A percentile compares a stretch with the other conserved stretches of the same genome.
phyloP scores from a whole-genome alignment of 2,888 invertebrate genomes.

The Steinernema scapterisci region DNA sequence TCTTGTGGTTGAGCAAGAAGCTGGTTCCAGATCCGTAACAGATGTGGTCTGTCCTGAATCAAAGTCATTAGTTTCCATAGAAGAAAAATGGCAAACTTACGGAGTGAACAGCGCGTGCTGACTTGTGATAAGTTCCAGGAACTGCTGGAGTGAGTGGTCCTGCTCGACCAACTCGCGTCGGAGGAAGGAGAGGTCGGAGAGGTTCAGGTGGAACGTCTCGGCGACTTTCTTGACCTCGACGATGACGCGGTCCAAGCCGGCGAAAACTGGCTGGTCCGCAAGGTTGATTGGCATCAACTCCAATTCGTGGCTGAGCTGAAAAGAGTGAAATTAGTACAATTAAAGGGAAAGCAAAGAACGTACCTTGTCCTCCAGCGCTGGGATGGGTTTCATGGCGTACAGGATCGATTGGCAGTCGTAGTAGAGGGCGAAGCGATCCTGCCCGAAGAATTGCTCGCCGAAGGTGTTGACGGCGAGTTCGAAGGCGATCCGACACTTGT shows the following conservation, averaged over 20 bases:
- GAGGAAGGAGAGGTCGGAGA: constrained; percentile 35
- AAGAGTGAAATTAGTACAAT: background rate
- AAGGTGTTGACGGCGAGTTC: background rate
- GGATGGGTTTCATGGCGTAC: constrained; percentile 37
- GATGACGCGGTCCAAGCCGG: background rate
- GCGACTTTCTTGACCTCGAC: constrained; percentile 36
- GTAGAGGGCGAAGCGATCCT: constrained; percentile 34
- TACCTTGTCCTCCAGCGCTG: constrained; percentile 2
- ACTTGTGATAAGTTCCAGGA: constrained; percentile 43
- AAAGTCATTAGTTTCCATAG: background rate
- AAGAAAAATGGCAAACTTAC: constrained; percentile 34
- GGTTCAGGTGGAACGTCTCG: constrained; percentile 35
- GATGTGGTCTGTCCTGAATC: constrained; percentile 37
- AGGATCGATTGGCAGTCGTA: constrained; percentile 47
- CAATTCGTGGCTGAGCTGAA: constrained; percentile 1
- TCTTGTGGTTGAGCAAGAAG: constrained; percentile 39
- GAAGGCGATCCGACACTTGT: constrained; percentile 7
- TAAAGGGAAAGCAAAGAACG: background rate
- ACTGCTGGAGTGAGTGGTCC: constrained; percentile 40
- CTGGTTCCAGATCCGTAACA: constrained; percentile 39
- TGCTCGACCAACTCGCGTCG: constrained; percentile 34
- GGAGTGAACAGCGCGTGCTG: constrained; percentile 39
- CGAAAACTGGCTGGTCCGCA: background rate
- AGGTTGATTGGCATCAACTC: background rate
- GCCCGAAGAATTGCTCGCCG: constrained; percentile 34